A percentile compares a stretch with the other conserved stretches of the same genome.
These are phyloP conservation scores for Trissoscelio sp. DNA, from an alignment of 2,888 invertebrate genomes.

Conservation along the genomic window DNA sequence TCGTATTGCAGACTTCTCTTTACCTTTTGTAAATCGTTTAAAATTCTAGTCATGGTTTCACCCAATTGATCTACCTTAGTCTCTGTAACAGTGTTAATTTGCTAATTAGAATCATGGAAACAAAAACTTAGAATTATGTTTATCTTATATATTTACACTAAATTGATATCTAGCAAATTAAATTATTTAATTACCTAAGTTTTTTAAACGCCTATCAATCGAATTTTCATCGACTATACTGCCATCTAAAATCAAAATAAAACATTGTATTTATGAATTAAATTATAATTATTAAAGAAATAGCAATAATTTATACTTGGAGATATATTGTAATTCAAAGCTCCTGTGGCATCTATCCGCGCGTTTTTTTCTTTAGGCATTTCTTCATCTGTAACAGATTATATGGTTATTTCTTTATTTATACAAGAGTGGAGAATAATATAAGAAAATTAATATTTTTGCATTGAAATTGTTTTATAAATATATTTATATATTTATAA, in stretches of 20 bases:
- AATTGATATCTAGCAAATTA: not conserved
- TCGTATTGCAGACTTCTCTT: slow-evolving; percentile 34
- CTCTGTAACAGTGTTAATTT: slow-evolving; percentile 18
- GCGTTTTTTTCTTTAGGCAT: not conserved
- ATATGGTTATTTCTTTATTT: not conserved
- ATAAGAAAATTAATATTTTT: too few species aligned
- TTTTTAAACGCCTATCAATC: not conserved
- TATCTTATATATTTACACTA: not conserved
- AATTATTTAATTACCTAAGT: slow-evolving; percentile 7
- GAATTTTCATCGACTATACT: not conserved
- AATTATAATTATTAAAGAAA: not conserved
- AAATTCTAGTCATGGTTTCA: too few species aligned
- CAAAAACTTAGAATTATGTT: not conserved
- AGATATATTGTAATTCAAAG: not conserved
- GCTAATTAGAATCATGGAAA: not conserved
- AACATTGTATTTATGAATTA: not conserved
- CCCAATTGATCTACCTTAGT: not conserved
- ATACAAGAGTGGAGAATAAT: too few species aligned
- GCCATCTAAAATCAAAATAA: not conserved
- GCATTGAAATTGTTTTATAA: too few species aligned
- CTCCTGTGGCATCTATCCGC: not conserved
- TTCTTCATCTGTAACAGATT: not conserved
- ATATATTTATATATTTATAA: too few species aligned
- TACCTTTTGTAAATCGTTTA: slow-evolving; percentile 5
- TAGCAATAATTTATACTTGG: not conserved